Base-by-base conservation (phyloP, 1,140 invertebrate genomes). In the Drosophila miranda region DNA sequence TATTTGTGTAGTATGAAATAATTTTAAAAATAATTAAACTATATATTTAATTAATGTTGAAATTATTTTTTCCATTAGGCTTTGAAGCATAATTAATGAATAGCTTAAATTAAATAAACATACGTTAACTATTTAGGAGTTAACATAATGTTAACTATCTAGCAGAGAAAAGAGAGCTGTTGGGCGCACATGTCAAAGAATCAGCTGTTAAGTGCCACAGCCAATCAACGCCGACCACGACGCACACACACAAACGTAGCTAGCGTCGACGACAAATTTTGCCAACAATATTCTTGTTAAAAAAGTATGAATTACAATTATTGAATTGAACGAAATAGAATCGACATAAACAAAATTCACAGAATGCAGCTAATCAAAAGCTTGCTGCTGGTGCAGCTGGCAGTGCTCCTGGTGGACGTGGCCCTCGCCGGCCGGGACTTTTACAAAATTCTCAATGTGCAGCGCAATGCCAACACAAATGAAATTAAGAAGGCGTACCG, bases 401-500 rank as follows among this genome's bases (percentile, higher is more conserved):
- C 78, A n/a, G 50, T 89, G 8, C 70, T 80, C 53, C 53, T 89
- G 7, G 19, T 90, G 2, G 72, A 81, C 49, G 74, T 78, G 42
- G 74, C 54, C 5, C 49, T 82, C 23, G 92, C 92, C 71, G 96
- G 96, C 59, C 93, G 98, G 90, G 98, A 99, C 92, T 99, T 99
- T 92, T 99, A 99, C 92, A 93, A 94, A 82, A 99, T 99, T 89
- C 93, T 99, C 38, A 84, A 90, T 95, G 96, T 78, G 94, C 68
- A 92, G 56, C 79, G 95, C 16, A 94, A 93, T 90, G 98, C 99
- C 16, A 96, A 93, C 80, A 94, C 95, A 49, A 98, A 99, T 92
- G 96, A 99, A 92, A 97, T 99, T 43, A 99, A 99, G 92, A 99
- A 99, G 93, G 98, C 98, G 3, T 99, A 99, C 90, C 93, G 99